Base-by-base conservation (phyloP, 2,113 vertebrate genomes). In the Tyrannus savana region DNA sequence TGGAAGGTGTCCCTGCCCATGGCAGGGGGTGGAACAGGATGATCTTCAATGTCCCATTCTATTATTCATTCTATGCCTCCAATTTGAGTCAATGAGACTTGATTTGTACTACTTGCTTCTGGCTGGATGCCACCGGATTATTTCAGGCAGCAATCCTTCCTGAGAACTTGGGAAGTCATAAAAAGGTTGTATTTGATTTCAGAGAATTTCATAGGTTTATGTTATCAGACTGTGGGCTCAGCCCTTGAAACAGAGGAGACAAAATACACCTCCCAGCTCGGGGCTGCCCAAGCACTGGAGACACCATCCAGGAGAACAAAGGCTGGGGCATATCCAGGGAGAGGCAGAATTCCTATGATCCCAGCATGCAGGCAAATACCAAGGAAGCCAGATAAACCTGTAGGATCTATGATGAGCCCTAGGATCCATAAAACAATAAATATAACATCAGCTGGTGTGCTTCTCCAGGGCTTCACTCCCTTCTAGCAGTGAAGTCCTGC, bases 11-110 rank as follows among this genome's bases (percentile, higher is more conserved):
- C n/a, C n/a, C 47, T 76, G 47, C 9, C 15, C 63, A 31, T 35
- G 14, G 9, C 41, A 83, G 6, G 17, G 7, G 3, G 16, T 18
- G 55, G 11, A 0, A 27, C 12, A 2, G 2, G 25, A 0, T 33
- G 30, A 1, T 0, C 4, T 55, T 62, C 49, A 17, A 53, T 7
- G 28, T 47, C n/a, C 4, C 35, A 9, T 28, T 56, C 35, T 63
- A 19, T 23, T 18, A 55, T 31, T 69, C 22, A 23, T 90, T 62
- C 55, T 23, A 1, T 44, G 23, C 13, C 25, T 85, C 49, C 64
- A 60, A 27, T 39, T 33, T 69, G 62, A 91, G 59, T 12, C 31
- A 73, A 55, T 56, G n/a, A 72, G 13, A 46, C 21, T 49, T 52
- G 37, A 39, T 78, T 58, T 68, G 58, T 41, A 8, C 73, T 55